Base-by-base conservation (phyloP, 2,797 vertebrate species). In the Neomorphus geoffroyi region DNA sequence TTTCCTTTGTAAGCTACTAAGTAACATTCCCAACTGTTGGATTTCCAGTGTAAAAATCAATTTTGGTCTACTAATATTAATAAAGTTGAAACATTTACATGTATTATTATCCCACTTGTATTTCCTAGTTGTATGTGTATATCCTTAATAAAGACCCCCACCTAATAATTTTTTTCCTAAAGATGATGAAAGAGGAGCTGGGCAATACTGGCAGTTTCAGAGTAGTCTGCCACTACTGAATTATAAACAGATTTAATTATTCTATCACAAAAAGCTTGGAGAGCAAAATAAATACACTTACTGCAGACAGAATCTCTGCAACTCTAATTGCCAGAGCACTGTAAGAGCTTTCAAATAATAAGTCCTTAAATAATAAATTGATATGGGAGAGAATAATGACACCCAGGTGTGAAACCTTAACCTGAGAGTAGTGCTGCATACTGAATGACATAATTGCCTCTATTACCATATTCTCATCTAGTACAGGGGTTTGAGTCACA, bases 331-430 rank as follows among this genome's bases (percentile, higher is more conserved):
- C 88, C 88, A 93, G 93, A 89, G 67, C 60, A 54, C 83, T 95
- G 67, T 96, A 97, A 97, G 89, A 95, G 93, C 96, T 97, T 98
- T 98, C 95, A 97, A 96, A 98, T 97, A 97, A 96, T 97, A 97
- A 97, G 93, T 92, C 93, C 94, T 98, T 97, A 98, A 98, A 97
- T 97, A 97, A 98, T 97, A 98, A 98, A 98, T 97, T 97, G 95
- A 97, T 97, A 96, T 82, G 80, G 74, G 86, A 96, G 93, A 96
- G 92, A 97, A 97, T 98, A 98, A 98, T 98, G 97, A 97, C 94
- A 97, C 71, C 97, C 98, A 98, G 97, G 97, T 98, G 97, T 96
- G 96, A 98, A 98, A 96, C 87, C 89, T 97, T 97, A 97, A 96
- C 96, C 85, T 97, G 84, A 96, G 90, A 88, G 48, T 90, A 88